These are phyloP conservation scores for Tolypeutes matacus DNA, from an alignment of 2,797 vertebrate genomes.

Conservation along the genomic window DNA sequence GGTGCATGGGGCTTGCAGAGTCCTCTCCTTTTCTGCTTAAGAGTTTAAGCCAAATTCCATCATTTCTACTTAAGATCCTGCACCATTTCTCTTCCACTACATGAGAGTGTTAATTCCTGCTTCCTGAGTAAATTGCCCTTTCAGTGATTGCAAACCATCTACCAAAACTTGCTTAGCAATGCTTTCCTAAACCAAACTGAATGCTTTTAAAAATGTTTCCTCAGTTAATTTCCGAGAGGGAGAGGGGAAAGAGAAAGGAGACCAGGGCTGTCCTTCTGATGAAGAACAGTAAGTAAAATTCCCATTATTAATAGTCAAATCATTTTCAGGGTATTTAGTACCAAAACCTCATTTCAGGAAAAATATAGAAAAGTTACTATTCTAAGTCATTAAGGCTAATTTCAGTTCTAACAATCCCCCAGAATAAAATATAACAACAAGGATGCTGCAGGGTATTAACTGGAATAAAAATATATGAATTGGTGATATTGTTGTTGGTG, in stretches of 20 bases:
- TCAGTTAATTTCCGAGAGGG: slow-evolving; percentile 10
- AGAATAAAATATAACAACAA: slow-evolving; percentile 53
- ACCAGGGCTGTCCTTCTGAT: background rate
- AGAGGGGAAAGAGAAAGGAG: background rate
- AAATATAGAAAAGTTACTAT: background rate
- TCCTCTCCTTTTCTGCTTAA: background rate
- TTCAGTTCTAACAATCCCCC: slow-evolving; percentile 33
- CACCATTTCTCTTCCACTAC: slow-evolving; percentile 8
- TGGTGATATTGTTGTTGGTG: background rate
- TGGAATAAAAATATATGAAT: slow-evolving; percentile 45
- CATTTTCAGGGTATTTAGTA: background rate
- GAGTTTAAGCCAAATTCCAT: background rate
- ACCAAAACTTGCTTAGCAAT: slow-evolving; percentile 67
- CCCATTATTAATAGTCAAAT: background rate
- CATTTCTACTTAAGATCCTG: slow-evolving; percentile 38
- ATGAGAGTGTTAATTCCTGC: slow-evolving; percentile 76
- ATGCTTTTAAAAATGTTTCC: slow-evolving; percentile 43
- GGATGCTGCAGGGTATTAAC: background rate
- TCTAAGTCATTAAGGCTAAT: slow-evolving; percentile 10
- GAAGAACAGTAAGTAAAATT: slow-evolving; percentile 8
- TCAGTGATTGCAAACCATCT: slow-evolving; percentile 73
- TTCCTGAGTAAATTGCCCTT: slow-evolving; percentile 79
- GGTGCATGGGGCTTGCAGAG: background rate
- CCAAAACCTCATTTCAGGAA: slow-evolving; percentile 39
- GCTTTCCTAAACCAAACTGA: slow-evolving; percentile 52